Evolutionary conservation across 2,888 invertebrate genomes (phyloP), one percentile per base, ranked within the genome.

Genomic region (Chrysolina americana): DNA sequence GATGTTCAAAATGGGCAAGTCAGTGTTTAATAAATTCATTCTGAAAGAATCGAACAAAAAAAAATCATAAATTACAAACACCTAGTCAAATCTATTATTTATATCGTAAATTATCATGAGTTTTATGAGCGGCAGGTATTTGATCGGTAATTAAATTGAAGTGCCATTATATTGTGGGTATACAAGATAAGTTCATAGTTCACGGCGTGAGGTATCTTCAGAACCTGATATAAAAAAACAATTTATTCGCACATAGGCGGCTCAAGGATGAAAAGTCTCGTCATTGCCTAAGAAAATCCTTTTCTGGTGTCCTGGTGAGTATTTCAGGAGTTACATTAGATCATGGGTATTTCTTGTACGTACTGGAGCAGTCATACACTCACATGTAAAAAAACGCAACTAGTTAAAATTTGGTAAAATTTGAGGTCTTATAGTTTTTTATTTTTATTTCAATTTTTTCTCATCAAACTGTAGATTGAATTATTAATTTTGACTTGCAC

Each of bases 1-100:
- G 65, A 65, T 65, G 8, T 48, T 65, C 9, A 48, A 17, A 48
- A 47, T 44, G 47, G 65, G 65, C 65, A 36, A 44, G 65, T 65
- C 65, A 65, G 44, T 13, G 65, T 48, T 65, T 6, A 65, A 44
- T 65, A n/a, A 47, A 17, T 47, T 66, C 28, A 21, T 47, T 19
- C 21, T 47, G 65, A 48, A 21, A 15, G 15, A 44, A 15, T 28
- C 17, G 2, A 47, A 44, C 11, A n/a, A 47, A 65, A 65, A 47
- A 23, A 48, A 66, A 21, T 36, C 21, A 13, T 21, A 13, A 53
- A 53, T 53, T 53, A 53, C 21, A 3, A 23, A 19, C 36, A 21
- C 53, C 53, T 53, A 21, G 23, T 53, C 53, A 53, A 21, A 53
- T 53, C 23, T 19, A 44, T 15, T 44, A 44, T 44, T 53, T 21